A percentile compares a stretch with the other conserved stretches of the same genome.
Conservation (phyloP, 2,888 invertebrate genomes). For the Rhimphoctona megacephalus region DNA sequence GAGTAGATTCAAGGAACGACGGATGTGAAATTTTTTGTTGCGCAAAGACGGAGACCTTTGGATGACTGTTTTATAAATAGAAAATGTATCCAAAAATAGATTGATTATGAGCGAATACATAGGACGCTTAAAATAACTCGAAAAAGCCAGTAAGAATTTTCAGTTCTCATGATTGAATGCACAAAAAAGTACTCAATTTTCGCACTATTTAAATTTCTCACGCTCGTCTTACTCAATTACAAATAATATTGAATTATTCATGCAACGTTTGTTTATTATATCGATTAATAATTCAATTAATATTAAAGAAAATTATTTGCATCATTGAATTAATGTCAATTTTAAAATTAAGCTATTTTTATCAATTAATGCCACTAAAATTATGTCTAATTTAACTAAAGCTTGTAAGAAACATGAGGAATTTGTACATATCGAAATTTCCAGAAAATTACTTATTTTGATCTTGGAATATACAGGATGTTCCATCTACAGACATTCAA, state of each 20-base stretch:
- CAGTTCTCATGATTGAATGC: conserved; percentile 29
- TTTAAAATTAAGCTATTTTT: neutral
- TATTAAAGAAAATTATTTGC: neutral
- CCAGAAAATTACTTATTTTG: neutral
- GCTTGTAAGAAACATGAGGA: neutral
- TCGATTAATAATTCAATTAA: neutral
- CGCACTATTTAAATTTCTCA: conserved; percentile 2
- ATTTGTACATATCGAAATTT: neutral
- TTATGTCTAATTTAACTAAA: neutral
- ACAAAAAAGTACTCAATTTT: neutral
- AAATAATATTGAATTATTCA: neutral
- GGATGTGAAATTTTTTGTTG: conserved; percentile 33
- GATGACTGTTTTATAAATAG: conserved; percentile 63
- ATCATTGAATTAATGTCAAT: neutral
- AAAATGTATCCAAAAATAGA: conserved; percentile 55
- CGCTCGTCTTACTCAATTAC: neutral
- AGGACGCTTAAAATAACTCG: conserved; percentile 60
- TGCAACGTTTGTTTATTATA: neutral
- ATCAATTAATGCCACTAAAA: neutral
- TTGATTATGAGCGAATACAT: conserved; percentile 45
- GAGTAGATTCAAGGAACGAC: conserved; percentile 15
- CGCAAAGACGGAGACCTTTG: conserved; percentile 16
- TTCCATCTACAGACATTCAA: neutral
- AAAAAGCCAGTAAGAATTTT: conserved; percentile 53
- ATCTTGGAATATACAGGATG: neutral